Evolutionary conservation across 2,797 vertebrate species (phyloP), one percentile per base, ranked within the genome.

Genomic region (Chloroceryle inda): DNA sequence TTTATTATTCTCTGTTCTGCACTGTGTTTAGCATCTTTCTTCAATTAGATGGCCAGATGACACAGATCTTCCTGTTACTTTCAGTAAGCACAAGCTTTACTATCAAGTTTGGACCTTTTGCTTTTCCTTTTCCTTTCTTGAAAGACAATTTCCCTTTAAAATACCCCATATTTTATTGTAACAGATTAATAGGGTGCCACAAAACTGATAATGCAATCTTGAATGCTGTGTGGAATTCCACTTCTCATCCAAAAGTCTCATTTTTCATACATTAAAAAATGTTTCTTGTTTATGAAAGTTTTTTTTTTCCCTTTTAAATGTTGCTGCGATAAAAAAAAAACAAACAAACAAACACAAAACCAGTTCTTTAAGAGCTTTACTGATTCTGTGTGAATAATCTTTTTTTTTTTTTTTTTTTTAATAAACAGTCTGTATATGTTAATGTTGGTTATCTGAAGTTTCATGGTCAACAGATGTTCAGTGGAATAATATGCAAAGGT

Each of bases 401-500:
- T 27, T 50, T 26, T 23, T 69, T 97, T 97, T 92, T 92, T n/a
- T 23, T 33, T 31, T 97, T 97, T 93, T 86, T 27, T 24, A 96
- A 91, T 93, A 97, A 97, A 94, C 92, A 97, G 90, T 80, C 95
- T 97, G 88, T 96, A 62, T 97, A 97, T 97, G 96, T 97, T 97
- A 97, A 97, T 97, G 88, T 97, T 96, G 72, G 86, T 95, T 97
- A 95, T 97, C 96, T 94, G 89, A 98, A 97, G 96, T 96, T 97
- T 98, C 85, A 63, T 85, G 85, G 71, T 89, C 92, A 97, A 69
- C 91, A 94, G 93, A 92, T 97, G 88, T 95, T 95, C 93, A 89
- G 62, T 76, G 71, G 91, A 96, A 88, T 96, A 95, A 95, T 78
- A 87, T 16, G 78, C 86, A 90, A 80, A 94, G 29, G 91, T 92